Base-by-base conservation (phyloP, 1,140 invertebrate species). In the Drosophila aff. region DNA sequence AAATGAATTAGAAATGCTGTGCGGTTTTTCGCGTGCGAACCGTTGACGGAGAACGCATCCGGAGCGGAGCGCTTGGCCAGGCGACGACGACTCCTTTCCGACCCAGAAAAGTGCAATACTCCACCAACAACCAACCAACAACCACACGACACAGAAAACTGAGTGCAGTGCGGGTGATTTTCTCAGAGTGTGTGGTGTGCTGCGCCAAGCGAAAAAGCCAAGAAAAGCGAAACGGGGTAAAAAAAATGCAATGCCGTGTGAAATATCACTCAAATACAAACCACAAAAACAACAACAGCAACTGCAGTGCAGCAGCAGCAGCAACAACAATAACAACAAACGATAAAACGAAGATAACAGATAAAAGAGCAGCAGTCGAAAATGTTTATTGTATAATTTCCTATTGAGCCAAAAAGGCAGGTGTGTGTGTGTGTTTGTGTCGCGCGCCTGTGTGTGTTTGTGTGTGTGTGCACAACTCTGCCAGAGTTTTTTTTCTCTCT, bases 321-420 rank as follows among this genome's bases (percentile, higher is more conserved):
- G 0, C 36, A 57, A 40, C 5, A 57, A 31, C 36, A 77, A 76
- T 43, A 50, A 26, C 47, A 69, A 61, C 31, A 58, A 58, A 57
- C 53, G 36, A 57, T 57, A 40, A 57, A 55, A 68, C 41, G 49
- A 50, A 44, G 58, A 66, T 47, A 66, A 76, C 69, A 76, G 47
- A 59, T 60, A 55, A 63, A 60, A 62, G 38, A 66, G 36, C 40
- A 76, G 63, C 36, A 58, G 55, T 64, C 62, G 59, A 78, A 85
- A 85, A 85, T 85, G 68, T 85, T 85, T 85, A 84, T 85, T 85
- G 82, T 85, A 85, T 85, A 85, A 85, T 85, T 84, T 79, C 52
- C 36, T 36, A 66, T 63, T 66, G 63, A 64, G 55, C 55, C 55
- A 58, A 58, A 58, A 44, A 43, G 43, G 52, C 69, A 47, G 36